Base-by-base conservation (phyloP, 2,797 vertebrate species). In the Urophycis tenuis region DNA sequence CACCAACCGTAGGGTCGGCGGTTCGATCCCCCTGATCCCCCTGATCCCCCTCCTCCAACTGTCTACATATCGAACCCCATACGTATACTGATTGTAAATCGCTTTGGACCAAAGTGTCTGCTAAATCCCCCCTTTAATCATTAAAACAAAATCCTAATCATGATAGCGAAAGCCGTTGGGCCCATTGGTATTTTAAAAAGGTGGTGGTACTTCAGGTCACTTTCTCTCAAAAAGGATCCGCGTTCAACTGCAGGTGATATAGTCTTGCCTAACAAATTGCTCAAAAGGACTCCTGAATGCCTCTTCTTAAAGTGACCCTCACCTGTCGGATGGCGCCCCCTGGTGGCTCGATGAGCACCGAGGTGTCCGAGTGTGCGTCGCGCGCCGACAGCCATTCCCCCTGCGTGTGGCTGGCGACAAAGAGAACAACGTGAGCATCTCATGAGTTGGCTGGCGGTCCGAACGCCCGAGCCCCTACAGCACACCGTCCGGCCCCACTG, bases 271-370 rank as follows among this genome's bases (percentile, higher is more conserved):
- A 45, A 45, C 41, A 15, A 17, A 45, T 45, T 49, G 41, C 41
- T 49, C 41, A 49, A 45, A n/a, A n/a, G n/a, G 41, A 45, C 41
- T 45, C 41, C 17, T 3, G 36, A 8, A 6, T 45, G 41, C 41
- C 41, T 15, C 41, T 2, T 45, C 15, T 45, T 45, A 15, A 49
- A 11, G 77, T 17, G 39, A 30, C 35, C 33, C 94, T 94, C 91
- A 98, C 96, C 84, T 92, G 94, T 77, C 88, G 94, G 84, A 91
- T 90, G 29, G 85, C 86, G 74, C 85, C 92, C 74, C 94, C 93
- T 6, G 84, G 75, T 67, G 94, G 90, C 74, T 97, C 95, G 12
- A 95, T 94, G 36, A 98, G 90, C 71, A 96, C 83, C 0, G 94
- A 81, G 0, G 93, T 95, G 78, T 98, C 96, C 0, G 94, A 93